Percentiles rank a stretch among this genome's conserved stretches.
These are phyloP conservation scores for Tuberolachnus salignus DNA, from an alignment of 2,888 invertebrate species.

Conservation along the genomic window DNA sequence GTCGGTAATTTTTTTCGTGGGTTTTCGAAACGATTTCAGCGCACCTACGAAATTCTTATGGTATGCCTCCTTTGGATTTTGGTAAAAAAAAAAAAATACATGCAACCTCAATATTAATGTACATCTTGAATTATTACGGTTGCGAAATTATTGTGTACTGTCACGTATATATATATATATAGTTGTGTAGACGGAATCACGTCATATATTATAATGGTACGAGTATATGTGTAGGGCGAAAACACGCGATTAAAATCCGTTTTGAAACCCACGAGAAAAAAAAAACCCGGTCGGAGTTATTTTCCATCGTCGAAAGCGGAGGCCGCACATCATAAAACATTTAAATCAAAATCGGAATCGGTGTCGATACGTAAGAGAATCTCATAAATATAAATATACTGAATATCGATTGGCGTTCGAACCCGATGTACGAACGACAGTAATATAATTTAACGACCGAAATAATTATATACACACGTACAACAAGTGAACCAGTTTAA, in stretches of 20 bases:
- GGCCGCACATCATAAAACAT: neutral
- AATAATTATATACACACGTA: too few species aligned
- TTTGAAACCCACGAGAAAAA: neutral
- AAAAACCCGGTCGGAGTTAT: neutral
- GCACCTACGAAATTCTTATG: conserved; percentile 15
- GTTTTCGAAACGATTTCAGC: conserved; percentile 14
- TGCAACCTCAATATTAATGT: conserved; percentile 1
- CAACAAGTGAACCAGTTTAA: too few species aligned
- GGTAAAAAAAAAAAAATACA: neutral
- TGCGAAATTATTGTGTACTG: conserved; percentile 8
- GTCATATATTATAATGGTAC: too few species aligned
- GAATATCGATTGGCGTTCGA: neutral
- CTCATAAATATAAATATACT: neutral
- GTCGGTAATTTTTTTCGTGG: conserved; percentile 25
- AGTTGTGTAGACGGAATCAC: neutral
- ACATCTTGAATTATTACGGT: conserved; percentile 11
- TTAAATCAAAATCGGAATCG: neutral
- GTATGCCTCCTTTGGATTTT: neutral
- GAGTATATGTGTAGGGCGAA: neutral
- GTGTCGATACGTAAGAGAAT: neutral
- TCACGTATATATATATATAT: too few species aligned
- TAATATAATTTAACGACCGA: too few species aligned
- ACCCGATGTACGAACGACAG: too few species aligned
- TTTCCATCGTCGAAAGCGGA: neutral
- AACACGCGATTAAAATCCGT: conserved; percentile 11